These are phyloP conservation scores for Plumapathes pennacea DNA, from an alignment of 92 coral and sea anemone genomes.

Conservation along the genomic window DNA sequence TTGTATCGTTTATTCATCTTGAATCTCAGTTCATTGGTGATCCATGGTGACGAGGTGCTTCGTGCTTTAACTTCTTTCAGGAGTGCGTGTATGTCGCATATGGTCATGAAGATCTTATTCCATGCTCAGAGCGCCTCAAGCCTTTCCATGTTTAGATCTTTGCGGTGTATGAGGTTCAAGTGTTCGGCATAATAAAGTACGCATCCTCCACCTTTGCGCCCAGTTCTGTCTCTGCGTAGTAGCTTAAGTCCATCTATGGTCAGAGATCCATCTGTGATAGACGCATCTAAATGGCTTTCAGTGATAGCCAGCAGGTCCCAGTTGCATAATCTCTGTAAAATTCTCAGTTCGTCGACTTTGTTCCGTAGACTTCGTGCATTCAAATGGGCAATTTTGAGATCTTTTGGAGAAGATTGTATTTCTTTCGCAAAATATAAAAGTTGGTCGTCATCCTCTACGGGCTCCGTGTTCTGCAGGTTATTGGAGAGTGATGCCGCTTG, in stretches of 20 bases:
- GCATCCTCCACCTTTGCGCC: conserved; percentile 38
- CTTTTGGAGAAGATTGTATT: conserved; percentile 8
- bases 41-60: conserved; percentile 10
- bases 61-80: not conserved
- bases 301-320: conserved; percentile 36
- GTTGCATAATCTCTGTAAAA: conserved; percentile 8
- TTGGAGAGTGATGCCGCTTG: not conserved
- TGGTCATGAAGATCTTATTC: not conserved
- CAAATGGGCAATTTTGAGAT: conserved; percentile 24
- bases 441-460: not conserved
- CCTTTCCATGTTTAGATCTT: conserved; percentile 6
- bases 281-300: conserved; percentile 27
- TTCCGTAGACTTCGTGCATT: conserved; percentile 39
- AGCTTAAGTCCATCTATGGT: conserved; percentile 27
- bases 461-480: not conserved
- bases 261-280: conserved; percentile 1
- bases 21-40: not conserved
- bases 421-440: not conserved
- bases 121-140: conserved; percentile 57
- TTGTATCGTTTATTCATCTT: conserved; percentile 3
- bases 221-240: conserved; percentile 7
- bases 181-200: conserved; percentile 44
- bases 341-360: conserved; percentile 37
- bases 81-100: not conserved
- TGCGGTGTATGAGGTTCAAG: conserved; percentile 29